phyloP scores from a whole-genome alignment of 1,140 invertebrate species.

The Mya arenaria region DNA sequence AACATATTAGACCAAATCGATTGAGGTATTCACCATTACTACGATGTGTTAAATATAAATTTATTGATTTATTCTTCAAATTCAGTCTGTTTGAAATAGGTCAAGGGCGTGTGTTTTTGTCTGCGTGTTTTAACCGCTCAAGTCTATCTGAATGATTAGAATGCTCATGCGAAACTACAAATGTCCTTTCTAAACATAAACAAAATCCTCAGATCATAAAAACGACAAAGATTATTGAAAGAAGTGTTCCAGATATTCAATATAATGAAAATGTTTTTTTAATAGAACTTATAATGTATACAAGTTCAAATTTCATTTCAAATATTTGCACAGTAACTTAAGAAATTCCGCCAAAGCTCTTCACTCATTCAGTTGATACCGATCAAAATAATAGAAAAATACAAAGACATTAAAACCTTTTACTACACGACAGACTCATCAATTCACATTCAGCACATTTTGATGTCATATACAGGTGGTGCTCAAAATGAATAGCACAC shows the following conservation, averaged over 20 bases:
- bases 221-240: background rate
- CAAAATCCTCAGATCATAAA: background rate
- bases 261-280: background rate
- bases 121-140: too few species aligned
- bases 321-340: background rate
- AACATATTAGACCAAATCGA: too few species aligned
- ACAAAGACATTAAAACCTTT: constrained; percentile 43
- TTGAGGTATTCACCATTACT: too few species aligned
- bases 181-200: constrained; percentile 8
- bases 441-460: constrained; percentile 4
- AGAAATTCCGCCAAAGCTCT: background rate
- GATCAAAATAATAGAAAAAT: constrained; percentile 54
- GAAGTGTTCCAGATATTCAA: background rate
- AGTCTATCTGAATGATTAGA: too few species aligned
- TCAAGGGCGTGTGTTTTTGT: too few species aligned
- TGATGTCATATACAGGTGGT: background rate
- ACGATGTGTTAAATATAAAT: too few species aligned
- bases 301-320: background rate
- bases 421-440: background rate
- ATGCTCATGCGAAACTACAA: too few species aligned
- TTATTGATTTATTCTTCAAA: too few species aligned
- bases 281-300: background rate
- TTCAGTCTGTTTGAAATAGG: too few species aligned
- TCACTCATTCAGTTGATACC: constrained; percentile 33
- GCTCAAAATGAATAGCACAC: background rate